Evolutionary conservation across 2,888 invertebrate species (phyloP), one percentile per base, ranked within the genome.

Genomic region (Eubasilissa splendida): DNA sequence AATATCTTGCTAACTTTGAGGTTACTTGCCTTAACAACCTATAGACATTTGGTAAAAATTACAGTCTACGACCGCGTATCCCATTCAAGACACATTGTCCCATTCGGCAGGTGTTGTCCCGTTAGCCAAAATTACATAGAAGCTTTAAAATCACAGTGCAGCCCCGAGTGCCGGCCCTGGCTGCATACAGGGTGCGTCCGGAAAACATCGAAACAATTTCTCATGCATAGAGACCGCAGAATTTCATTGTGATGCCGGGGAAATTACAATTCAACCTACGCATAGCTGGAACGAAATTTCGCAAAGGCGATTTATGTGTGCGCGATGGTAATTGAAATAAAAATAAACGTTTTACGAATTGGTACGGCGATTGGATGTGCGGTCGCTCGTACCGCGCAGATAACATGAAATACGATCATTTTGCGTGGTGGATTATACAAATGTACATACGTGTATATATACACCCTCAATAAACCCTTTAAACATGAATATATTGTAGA

Each of bases 191-290:
- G 58, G 73, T 73, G 73, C 70, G 73, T 58, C 58, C 56, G 56
- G 58, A 58, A 73, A 73, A 73, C 73, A 73, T 42, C 14, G 31
- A n/a, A 58, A 33, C 73, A 73, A 59, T 73, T 58, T 73, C 58
- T 59, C 73, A 73, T 73, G 75, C 52, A 75, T 63, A 42, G 63
- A 12, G 63, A 75, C 75, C 75, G 75, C 75, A 63, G 58, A 75
- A 75, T 75, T 75, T 75, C 75, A 75, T 75, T 63, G 73, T 42
- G 75, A 58, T 58, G 73, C 73, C 56, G 31, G 73, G 58, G 73
- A 73, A 73, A 73, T 73, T 73, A 73, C 73, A 73, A 58, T 73
- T 73, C 33, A 42, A 42, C 58, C 58, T 58, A 58, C 58, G 73
- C 73, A 11, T 54, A 58, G 56, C 58, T 42, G 58, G 58, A 73